phyloP scores from a whole-genome alignment of 2,888 invertebrate species.

The Drosophila formosana region DNA sequence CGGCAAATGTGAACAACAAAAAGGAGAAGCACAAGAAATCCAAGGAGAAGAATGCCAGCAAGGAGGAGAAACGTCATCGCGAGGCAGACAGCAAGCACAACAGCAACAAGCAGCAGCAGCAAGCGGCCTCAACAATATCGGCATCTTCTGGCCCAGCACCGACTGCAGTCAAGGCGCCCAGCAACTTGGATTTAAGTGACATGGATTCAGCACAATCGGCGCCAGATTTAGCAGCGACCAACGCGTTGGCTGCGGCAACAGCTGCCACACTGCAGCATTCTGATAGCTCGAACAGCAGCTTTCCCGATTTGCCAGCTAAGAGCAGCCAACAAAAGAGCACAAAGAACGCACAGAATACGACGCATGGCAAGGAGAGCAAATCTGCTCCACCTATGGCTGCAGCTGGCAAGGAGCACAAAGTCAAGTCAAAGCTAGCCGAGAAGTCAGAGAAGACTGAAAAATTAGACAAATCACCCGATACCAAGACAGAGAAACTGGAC shows the following conservation, averaged over 20 bases:
- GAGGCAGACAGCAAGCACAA: constrained; percentile 44
- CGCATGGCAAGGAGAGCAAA: constrained; percentile 41
- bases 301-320: constrained; percentile 83
- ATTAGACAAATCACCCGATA: constrained; percentile 54
- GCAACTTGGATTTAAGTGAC: constrained; percentile 81
- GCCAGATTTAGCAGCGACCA: constrained; percentile 70
- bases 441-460: constrained; percentile 88
- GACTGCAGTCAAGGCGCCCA: constrained; percentile 47
- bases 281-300: constrained; percentile 84
- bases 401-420: constrained; percentile 59
- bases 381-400: constrained; percentile 5
- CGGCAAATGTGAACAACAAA: constrained; percentile 45
- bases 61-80: constrained; percentile 76
- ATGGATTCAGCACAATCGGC: constrained; percentile 80
- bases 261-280: constrained; percentile 77
- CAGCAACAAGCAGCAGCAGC: constrained; percentile 45
- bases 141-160: constrained; percentile 7
- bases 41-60: constrained; percentile 72
- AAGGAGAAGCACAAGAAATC: constrained; percentile 78
- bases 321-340: constrained; percentile 51
- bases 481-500: constrained; percentile 85
- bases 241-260: constrained; percentile 59
- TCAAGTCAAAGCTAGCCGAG: constrained; percentile 81
- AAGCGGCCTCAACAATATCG: constrained; percentile 6
- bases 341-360: constrained; percentile 38